Percentiles rank a stretch among this genome's conserved stretches.
Conservation (phyloP, 2,113 vertebrate genomes). For the Sapayoa aenigma region DNA sequence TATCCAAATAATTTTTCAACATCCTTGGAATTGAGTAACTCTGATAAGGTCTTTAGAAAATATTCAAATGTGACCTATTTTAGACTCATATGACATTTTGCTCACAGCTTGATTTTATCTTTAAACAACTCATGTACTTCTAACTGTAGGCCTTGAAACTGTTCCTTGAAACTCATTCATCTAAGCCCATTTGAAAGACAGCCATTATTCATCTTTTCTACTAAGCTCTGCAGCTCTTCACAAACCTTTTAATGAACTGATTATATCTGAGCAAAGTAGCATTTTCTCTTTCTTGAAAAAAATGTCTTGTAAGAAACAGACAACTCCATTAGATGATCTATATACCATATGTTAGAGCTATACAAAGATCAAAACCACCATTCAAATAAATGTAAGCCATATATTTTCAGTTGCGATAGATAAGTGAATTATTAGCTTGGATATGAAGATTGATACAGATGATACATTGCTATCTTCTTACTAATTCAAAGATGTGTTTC, state of each 20-base stretch:
- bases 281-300: not conserved
- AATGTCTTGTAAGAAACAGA: not conserved
- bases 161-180: not conserved
- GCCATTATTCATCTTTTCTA: not conserved
- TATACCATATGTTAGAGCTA: not conserved
- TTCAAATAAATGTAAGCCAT: not conserved
- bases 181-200: not conserved
- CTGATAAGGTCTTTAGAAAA: not conserved
- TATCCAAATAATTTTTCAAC: not conserved
- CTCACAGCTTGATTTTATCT: not conserved
- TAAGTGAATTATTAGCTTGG: not conserved
- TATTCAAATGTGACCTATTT: not conserved
- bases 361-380: not conserved
- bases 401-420: not conserved
- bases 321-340: not conserved
- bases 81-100: not conserved
- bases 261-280: not conserved
- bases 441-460: not conserved
- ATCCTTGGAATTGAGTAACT: not conserved
- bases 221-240: not conserved
- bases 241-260: not conserved
- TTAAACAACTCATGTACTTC: not conserved
- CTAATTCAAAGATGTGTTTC: not conserved
- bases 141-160: not conserved
- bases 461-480: not conserved